Evolutionary conservation across 2,113 vertebrate genomes (phyloP).

Genomic region (Ibidorhyncha struthersii): DNA sequence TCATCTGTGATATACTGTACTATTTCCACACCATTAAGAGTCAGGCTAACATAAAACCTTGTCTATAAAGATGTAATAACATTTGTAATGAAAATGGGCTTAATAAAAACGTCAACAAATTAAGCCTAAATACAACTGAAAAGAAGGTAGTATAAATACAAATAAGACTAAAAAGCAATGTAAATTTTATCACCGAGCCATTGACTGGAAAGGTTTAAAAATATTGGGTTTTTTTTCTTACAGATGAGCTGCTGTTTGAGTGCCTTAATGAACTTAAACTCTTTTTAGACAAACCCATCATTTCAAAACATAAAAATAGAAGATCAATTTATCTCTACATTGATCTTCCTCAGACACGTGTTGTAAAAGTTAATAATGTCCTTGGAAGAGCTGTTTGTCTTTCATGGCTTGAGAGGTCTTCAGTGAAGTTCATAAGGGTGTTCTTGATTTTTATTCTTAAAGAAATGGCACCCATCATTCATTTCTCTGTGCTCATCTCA

Average conservation of each 20-base stretch:
- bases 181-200: neutral
- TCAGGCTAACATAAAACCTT: neutral
- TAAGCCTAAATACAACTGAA: neutral
- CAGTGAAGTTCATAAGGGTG: neutral
- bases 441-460: neutral
- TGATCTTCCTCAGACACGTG: neutral
- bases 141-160: neutral
- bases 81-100: neutral
- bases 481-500: neutral
- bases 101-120: neutral
- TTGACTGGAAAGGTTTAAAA: neutral
- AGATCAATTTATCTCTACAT: neutral
- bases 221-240: accelerated
- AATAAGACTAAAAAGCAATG: neutral
- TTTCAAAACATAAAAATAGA: neutral
- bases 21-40: neutral
- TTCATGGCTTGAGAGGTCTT: neutral
- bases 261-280: neutral
- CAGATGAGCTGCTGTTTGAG: neutral
- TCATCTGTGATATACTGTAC: neutral
- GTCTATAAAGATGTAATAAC: neutral
- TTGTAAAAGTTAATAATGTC: neutral
- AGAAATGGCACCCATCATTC: neutral
- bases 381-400: neutral
- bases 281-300: neutral